A percentile compares a stretch with the other conserved stretches of the same genome.
Evolutionary conservation across 2,888 invertebrate genomes (phyloP).

Genomic region (Cartodere bifasciata): DNA sequence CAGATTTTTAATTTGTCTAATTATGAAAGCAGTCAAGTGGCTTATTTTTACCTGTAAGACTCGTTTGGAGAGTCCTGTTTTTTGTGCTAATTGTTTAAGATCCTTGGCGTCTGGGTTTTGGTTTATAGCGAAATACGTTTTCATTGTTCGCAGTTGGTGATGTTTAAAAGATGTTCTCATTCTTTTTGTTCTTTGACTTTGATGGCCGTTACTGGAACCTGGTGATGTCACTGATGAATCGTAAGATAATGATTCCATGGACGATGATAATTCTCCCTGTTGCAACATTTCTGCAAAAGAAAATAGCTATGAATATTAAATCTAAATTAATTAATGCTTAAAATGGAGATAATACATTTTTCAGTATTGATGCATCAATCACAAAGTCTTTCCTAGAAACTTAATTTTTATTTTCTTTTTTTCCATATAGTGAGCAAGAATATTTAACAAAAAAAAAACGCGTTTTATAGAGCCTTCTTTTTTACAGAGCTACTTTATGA

Average conservation of each 20-base stretch:
- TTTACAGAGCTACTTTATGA: too few relatives aligned
- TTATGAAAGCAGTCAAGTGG: too few relatives aligned
- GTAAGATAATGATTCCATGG: slow-evolving; percentile 66
- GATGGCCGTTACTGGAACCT: slow-evolving; percentile 44
- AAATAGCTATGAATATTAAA: too few relatives aligned
- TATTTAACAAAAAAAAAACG: too few relatives aligned
- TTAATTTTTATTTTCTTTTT: too few relatives aligned
- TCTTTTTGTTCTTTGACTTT: slow-evolving; percentile 69
- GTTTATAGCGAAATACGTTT: slow-evolving; percentile 96
- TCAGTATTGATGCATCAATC: too few relatives aligned
- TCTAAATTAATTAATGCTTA: too few relatives aligned
- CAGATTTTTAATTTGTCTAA: background rate
- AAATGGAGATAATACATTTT: too few relatives aligned
- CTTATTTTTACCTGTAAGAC: slow-evolving; percentile 90
- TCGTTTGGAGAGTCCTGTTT: slow-evolving; percentile 94
- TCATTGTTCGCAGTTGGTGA: slow-evolving; percentile 97
- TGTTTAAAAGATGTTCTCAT: slow-evolving; percentile 99
- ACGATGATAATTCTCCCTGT: slow-evolving; percentile 59
- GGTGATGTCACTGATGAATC: slow-evolving; percentile 62
- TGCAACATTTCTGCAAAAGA: slow-evolving; percentile 56
- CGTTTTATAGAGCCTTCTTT: too few relatives aligned
- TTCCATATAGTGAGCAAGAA: too few relatives aligned
- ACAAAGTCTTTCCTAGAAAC: too few relatives aligned
- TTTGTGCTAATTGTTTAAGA: slow-evolving; percentile 93
- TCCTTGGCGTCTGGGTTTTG: slow-evolving; percentile 99